Evolutionary conservation across 2,113 vertebrate species (phyloP).

Genomic region (Dipodomys ordii): DNA sequence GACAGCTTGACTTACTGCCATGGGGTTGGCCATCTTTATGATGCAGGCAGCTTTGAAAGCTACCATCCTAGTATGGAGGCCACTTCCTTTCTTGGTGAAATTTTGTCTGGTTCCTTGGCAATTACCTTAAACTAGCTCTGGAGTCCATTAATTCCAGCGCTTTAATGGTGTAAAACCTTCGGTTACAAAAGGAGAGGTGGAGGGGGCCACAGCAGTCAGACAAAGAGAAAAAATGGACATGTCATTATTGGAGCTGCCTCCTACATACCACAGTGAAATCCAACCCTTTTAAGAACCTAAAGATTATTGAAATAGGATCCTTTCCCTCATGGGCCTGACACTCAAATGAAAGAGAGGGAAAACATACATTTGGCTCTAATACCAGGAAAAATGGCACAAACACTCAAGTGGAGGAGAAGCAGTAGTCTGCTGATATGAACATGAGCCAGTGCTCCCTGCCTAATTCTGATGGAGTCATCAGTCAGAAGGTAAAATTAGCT

Average conservation of each 20-base stretch:
- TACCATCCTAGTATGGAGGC: background rate
- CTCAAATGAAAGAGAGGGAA: background rate
- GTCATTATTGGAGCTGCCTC: background rate
- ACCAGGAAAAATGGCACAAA: background rate
- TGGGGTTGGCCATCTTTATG: background rate
- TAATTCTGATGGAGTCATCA: background rate
- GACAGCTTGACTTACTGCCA: background rate
- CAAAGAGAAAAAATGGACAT: background rate
- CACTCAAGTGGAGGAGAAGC: background rate
- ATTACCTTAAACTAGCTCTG: background rate
- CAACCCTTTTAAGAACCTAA: background rate
- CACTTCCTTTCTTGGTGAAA: background rate
- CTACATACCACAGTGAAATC: background rate
- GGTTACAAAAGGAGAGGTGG: background rate
- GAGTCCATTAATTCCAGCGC: background rate
- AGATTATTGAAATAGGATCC: constrained; percentile 18
- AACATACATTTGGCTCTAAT: background rate
- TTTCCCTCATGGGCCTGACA: background rate
- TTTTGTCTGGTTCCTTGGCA: too few species aligned
- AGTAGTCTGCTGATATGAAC: background rate
- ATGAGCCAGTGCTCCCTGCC: background rate
- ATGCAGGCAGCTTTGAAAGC: background rate
- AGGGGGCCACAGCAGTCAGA: background rate
- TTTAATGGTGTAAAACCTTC: background rate
- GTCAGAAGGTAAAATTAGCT: constrained; percentile 25